phyloP scores from a whole-genome alignment of 2,113 vertebrate species.

The Epinephelus fuscoguttatus region DNA sequence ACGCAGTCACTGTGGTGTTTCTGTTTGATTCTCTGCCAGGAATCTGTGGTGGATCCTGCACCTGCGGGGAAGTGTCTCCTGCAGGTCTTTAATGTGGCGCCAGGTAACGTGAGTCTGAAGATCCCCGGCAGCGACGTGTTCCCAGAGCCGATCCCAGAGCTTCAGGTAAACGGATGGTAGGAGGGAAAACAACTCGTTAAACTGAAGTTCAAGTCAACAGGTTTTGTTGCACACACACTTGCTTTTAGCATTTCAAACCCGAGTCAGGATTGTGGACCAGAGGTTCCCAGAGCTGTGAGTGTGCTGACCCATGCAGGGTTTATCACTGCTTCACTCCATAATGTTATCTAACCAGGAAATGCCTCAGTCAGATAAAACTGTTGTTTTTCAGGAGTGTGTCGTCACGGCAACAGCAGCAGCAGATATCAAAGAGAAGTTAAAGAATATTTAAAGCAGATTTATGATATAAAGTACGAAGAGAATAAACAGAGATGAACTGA shows the following conservation, averaged over 20 bases:
- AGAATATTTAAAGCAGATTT: neutral
- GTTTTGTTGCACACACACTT: neutral
- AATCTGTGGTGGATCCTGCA: conserved; percentile 84
- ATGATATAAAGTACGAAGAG: neutral
- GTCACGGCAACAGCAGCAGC: neutral
- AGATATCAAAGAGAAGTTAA: neutral
- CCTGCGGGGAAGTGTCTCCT: conserved; percentile 85
- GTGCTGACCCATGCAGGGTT: neutral
- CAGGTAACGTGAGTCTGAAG: conserved; percentile 79
- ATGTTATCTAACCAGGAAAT: neutral
- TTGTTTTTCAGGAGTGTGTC: neutral
- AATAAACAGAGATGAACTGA: neutral
- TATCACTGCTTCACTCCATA: neutral
- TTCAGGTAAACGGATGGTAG: conserved; percentile 80
- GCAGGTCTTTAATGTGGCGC: conserved; percentile 90
- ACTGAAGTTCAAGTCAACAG: neutral
- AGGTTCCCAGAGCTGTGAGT: neutral
- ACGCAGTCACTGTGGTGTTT: too few species aligned
- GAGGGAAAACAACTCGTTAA: too few species aligned
- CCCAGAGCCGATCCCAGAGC: conserved; percentile 78
- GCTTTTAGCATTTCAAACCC: neutral
- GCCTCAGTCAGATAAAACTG: neutral
- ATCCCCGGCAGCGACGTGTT: conserved; percentile 75
- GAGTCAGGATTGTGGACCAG: too few species aligned
- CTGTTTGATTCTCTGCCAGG: conserved; percentile 81